These are phyloP conservation scores for Deilephila elpenor DNA, from an alignment of 2,888 invertebrate species.

Conservation along the genomic window DNA sequence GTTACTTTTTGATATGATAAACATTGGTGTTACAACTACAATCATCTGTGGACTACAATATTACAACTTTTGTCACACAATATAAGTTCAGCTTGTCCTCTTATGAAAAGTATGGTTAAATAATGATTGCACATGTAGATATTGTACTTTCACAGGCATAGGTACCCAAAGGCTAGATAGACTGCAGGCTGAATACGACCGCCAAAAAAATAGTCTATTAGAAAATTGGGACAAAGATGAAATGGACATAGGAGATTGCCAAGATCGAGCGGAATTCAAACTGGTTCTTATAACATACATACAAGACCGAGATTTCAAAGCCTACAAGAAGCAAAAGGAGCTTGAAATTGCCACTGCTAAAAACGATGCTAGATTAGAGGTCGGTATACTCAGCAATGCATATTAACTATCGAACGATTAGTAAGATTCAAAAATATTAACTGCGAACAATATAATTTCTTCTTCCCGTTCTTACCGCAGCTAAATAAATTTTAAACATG, in stretches of 20 bases:
- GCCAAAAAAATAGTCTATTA: slow-evolving; percentile 82
- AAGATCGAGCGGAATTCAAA: slow-evolving; percentile 83
- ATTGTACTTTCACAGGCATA: slow-evolving; percentile 66
- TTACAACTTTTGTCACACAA: too few relatives aligned
- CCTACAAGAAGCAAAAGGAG: slow-evolving; percentile 59
- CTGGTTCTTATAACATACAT: slow-evolving; percentile 85
- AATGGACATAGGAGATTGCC: slow-evolving; percentile 74
- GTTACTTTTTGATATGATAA: too few relatives aligned
- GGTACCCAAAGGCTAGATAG: slow-evolving; percentile 84
- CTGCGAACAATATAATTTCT: too few relatives aligned
- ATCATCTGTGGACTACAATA: too few relatives aligned
- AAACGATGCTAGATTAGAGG: slow-evolving; percentile 76
- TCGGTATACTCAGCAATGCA: slow-evolving; percentile 43
- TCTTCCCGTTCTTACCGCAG: too few relatives aligned
- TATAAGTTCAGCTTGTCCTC: too few relatives aligned
- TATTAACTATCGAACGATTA: neutral
- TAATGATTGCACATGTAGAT: too few relatives aligned
- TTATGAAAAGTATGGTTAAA: too few relatives aligned
- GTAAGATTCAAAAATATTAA: slow-evolving; percentile 25
- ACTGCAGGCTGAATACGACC: slow-evolving; percentile 82
- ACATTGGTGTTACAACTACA: too few relatives aligned
- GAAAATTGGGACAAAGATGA: slow-evolving; percentile 84
- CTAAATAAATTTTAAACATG: too few relatives aligned
- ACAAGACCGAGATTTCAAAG: slow-evolving; percentile 75
- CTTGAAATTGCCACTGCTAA: slow-evolving; percentile 65